Percentiles rank a stretch among this genome's conserved stretches.
Evolutionary conservation across 2,888 invertebrate genomes (phyloP).

Genomic region (Brenthis daphne): DNA sequence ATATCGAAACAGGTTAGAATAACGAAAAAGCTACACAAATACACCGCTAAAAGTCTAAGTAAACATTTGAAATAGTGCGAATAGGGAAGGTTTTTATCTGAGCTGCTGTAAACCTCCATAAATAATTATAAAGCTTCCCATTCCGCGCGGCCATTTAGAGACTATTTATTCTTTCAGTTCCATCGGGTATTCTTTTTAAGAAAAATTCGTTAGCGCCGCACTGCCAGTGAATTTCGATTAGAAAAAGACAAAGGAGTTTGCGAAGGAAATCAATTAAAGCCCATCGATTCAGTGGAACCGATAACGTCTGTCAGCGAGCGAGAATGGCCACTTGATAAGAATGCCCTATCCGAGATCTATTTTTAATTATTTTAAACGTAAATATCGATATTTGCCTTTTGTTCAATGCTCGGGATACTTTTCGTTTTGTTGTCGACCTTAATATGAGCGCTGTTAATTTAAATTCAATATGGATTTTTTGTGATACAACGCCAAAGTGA

Average conservation of each 20-base stretch:
- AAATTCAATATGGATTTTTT: neutral
- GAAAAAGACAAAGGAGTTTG: constrained; percentile 75
- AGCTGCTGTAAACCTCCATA: constrained; percentile 38
- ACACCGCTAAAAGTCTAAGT: constrained; percentile 23
- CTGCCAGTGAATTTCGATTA: constrained; percentile 69
- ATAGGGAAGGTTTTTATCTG: constrained; percentile 31
- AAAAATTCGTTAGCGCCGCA: constrained; percentile 63
- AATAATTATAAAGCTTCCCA: constrained; percentile 43
- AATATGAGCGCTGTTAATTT: neutral
- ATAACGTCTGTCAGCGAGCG: constrained; percentile 57
- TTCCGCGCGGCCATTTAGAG: constrained; percentile 48
- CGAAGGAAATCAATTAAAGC: constrained; percentile 77
- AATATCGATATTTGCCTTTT: constrained; percentile 2
- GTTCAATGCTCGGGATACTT: neutral
- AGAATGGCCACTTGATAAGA: constrained; percentile 58
- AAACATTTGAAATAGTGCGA: constrained; percentile 33
- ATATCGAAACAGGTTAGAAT: constrained; percentile 10
- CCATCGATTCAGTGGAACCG: constrained; percentile 68
- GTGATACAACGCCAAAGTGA: too few relatives aligned
- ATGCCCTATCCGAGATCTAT: constrained; percentile 51
- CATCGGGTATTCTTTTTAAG: constrained; percentile 56
- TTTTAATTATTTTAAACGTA: constrained; percentile 47
- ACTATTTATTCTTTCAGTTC: constrained; percentile 56
- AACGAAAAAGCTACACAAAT: constrained; percentile 13
- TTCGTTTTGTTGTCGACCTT: neutral